phyloP scores from a whole-genome alignment of 2,113 vertebrate genomes.

The Neomonachus schauinslandi region DNA sequence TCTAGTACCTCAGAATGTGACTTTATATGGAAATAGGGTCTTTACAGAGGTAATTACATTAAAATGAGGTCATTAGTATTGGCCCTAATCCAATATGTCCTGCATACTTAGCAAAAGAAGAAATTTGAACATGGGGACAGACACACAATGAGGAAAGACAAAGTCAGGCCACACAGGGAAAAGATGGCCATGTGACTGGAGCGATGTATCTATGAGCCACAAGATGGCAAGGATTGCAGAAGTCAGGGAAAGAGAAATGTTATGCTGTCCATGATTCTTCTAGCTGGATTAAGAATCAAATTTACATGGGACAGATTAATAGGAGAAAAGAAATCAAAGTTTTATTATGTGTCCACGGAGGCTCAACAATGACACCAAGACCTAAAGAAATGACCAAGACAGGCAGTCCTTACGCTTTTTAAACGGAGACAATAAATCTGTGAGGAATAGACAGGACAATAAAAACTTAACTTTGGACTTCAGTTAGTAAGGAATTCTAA shows the following conservation, averaged over 20 bases:
- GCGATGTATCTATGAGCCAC: accelerated
- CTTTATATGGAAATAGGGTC: background rate
- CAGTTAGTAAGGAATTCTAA: background rate
- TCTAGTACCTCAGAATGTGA: background rate
- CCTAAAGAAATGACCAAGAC: background rate
- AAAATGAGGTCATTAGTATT: background rate
- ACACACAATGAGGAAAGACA: background rate
- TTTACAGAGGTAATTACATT: background rate
- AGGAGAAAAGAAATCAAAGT: background rate
- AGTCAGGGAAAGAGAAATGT: background rate
- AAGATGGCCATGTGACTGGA: background rate
- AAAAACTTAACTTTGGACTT: background rate
- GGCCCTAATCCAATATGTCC: background rate
- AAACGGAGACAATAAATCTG: background rate
- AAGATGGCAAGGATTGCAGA: background rate
- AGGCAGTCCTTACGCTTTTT: background rate
- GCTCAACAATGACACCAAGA: background rate
- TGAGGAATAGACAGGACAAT: background rate
- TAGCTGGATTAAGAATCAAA: background rate
- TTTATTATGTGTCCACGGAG: background rate
- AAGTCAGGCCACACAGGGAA: background rate
- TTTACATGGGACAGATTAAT: background rate
- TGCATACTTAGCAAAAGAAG: background rate
- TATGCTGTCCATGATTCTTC: background rate
- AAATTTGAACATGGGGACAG: background rate